Percentiles rank a stretch among this genome's conserved stretches.
Evolutionary conservation across 2,888 invertebrate species (phyloP).

Genomic region (Crematogaster levior): DNA sequence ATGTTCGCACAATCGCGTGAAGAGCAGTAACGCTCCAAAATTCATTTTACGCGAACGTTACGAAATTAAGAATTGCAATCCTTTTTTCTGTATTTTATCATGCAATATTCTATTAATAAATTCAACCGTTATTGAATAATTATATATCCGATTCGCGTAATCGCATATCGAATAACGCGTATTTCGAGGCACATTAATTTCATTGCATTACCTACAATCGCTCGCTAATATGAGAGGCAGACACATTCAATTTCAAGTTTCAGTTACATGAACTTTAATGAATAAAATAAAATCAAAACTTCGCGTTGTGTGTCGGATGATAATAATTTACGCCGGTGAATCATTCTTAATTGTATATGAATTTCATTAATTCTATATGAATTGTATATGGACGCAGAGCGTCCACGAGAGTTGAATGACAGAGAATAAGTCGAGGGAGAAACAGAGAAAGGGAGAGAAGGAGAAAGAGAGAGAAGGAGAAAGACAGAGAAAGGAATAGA

Average conservation of each 20-base stretch:
- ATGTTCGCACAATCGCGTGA: neutral
- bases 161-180: conserved; percentile 46
- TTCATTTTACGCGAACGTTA: neutral
- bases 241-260: conserved; percentile 49
- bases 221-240: conserved; percentile 16
- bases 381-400: too few relatives aligned
- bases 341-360: conserved; percentile 38
- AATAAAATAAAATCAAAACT: conserved; percentile 39
- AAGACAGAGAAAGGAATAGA: conserved; percentile 4
- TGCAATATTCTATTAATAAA: conserved; percentile 32
- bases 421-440: conserved; percentile 11
- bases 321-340: conserved; percentile 19
- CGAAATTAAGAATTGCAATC: neutral
- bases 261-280: conserved; percentile 48
- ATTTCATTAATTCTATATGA: too few relatives aligned
- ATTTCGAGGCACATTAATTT: conserved; percentile 52
- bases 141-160: conserved; percentile 46
- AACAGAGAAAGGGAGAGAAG: neutral
- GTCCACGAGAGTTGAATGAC: conserved; percentile 31
- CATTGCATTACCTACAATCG: conserved; percentile 37
- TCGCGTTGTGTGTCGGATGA: neutral
- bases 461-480: neutral
- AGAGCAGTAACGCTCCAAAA: neutral
- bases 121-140: conserved; percentile 37
- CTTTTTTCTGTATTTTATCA: neutral